Conservation (phyloP, 2,113 vertebrate genomes). For the Gymnarchus niloticus region DNA sequence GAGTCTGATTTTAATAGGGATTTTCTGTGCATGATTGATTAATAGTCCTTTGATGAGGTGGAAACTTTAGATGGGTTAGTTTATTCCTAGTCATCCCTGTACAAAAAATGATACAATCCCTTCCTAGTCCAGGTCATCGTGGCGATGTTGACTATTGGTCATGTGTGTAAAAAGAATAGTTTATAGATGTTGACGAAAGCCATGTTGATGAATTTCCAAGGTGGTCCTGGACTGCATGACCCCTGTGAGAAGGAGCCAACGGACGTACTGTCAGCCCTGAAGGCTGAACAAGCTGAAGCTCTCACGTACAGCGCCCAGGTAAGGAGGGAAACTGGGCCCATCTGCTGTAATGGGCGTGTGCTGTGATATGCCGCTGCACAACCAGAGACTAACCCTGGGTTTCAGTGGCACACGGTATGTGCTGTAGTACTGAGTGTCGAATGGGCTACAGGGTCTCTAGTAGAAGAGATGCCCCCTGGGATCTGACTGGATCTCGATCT, state of each 20-base stretch:
- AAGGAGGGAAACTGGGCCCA: slow-evolving; percentile 25
- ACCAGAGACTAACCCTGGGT: not conserved
- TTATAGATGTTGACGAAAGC: slow-evolving; percentile 18
- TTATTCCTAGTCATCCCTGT: not conserved
- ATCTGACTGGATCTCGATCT: not conserved
- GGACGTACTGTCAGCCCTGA: slow-evolving; percentile 83
- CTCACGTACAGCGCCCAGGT: slow-evolving; percentile 93
- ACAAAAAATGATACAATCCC: not conserved
- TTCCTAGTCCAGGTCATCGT: not conserved
- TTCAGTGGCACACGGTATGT: not conserved
- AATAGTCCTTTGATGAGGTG: not conserved
- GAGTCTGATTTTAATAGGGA: not conserved
- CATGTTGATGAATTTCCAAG: slow-evolving; percentile 49
- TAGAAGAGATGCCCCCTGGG: not conserved
- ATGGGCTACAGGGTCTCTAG: not conserved
- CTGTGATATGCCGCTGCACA: not conserved
- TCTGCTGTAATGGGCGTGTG: no score
- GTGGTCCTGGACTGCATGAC: slow-evolving; percentile 91
- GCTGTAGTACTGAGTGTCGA: not conserved
- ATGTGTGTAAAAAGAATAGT: not conserved
- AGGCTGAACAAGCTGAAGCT: slow-evolving; percentile 84
- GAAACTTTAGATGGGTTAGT: not conserved
- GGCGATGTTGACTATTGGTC: not conserved
- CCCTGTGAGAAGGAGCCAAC: slow-evolving; percentile 92
- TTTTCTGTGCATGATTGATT: not conserved